phyloP scores from a whole-genome alignment of 2,797 vertebrate species.

The Sphenodon punctatus region DNA sequence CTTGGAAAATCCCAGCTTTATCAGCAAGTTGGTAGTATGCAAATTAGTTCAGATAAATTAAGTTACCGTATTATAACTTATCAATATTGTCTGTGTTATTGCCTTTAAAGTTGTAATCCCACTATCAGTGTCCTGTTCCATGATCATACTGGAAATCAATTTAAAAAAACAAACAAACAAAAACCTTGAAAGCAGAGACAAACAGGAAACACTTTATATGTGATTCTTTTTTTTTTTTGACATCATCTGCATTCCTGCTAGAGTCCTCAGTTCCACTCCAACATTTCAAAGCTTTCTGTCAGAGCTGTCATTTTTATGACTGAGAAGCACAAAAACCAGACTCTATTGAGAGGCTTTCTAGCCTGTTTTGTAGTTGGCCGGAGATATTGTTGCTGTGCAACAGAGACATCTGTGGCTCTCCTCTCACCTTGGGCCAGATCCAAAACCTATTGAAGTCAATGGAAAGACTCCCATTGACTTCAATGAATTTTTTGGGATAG shows the following conservation, averaged over 20 bases:
- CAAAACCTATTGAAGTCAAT: background rate
- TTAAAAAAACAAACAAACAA: no score
- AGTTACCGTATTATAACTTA: background rate
- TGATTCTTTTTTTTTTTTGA: background rate
- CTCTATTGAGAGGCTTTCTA: background rate
- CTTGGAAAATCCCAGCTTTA: background rate
- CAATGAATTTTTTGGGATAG: background rate
- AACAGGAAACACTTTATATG: background rate
- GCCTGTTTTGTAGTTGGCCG: background rate
- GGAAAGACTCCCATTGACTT: background rate
- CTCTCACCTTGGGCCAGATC: background rate
- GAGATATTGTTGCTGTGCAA: background rate
- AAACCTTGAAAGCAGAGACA: background rate
- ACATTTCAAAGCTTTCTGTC: background rate
- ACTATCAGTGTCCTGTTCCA: background rate
- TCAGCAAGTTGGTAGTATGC: background rate
- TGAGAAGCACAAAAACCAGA: background rate
- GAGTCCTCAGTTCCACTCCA: background rate
- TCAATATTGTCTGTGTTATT: no score
- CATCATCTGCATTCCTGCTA: background rate
- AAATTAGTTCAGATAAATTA: background rate
- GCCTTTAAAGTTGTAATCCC: background rate
- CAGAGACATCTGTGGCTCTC: background rate
- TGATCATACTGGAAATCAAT: constrained; percentile 4
- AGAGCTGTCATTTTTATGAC: background rate